A percentile compares a stretch with the other conserved stretches of the same genome.
These are phyloP conservation scores for Trilocha varians DNA, from an alignment of 2,888 invertebrate genomes.

Conservation along the genomic window DNA sequence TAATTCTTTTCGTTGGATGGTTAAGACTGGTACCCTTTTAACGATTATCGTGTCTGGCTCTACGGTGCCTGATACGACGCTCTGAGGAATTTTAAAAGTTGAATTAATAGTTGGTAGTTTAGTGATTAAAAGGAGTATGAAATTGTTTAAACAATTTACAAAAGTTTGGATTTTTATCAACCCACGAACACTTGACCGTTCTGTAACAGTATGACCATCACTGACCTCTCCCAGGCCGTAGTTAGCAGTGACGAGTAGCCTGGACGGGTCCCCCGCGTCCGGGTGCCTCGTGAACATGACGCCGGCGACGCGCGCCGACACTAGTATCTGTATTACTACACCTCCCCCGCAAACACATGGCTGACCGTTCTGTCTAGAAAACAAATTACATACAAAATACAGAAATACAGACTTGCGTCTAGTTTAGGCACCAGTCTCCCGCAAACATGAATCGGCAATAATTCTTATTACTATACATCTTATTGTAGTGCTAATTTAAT, in stretches of 20 bases:
- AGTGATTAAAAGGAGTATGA: too few species aligned
- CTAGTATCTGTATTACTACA: slow-evolving; percentile 86
- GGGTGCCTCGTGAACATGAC: slow-evolving; percentile 89
- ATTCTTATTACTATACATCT: too few species aligned
- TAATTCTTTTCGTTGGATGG: slow-evolving; percentile 50
- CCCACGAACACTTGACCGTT: too few species aligned
- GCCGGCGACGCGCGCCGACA: slow-evolving; percentile 80
- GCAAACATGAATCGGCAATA: too few species aligned
- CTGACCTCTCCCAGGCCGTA: slow-evolving; percentile 87
- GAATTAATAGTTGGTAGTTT: too few species aligned
- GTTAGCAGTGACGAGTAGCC: slow-evolving; percentile 83
- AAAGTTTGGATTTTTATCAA: too few species aligned
- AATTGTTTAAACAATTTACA: too few species aligned
- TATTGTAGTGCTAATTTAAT: too few species aligned
- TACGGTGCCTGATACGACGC: slow-evolving; percentile 83
- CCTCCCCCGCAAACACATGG: slow-evolving; percentile 79
- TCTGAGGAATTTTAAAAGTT: too few species aligned
- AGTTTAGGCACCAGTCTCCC: too few species aligned
- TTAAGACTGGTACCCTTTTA: slow-evolving; percentile 57
- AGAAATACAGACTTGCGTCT: background rate
- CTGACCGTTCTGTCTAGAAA: slow-evolving; percentile 80
- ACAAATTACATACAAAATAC: background rate
- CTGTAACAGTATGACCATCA: background rate
- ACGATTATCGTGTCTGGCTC: slow-evolving; percentile 84
- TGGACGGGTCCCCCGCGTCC: slow-evolving; percentile 77